These are phyloP conservation scores for Neodiprion fabricii DNA, from an alignment of 1,140 invertebrate species.

Conservation along the genomic window DNA sequence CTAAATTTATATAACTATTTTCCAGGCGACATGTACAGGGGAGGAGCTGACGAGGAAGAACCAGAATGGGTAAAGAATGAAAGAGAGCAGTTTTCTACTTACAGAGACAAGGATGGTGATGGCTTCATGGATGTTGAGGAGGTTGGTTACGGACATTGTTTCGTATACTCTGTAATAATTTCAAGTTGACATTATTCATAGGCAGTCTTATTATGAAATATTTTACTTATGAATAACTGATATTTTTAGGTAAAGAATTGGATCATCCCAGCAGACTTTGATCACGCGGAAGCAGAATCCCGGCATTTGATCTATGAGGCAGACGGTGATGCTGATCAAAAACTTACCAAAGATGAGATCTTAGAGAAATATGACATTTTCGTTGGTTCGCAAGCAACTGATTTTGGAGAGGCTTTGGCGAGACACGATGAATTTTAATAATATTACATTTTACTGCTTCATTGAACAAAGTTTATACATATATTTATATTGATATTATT, in stretches of 20 bases:
- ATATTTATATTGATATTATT: not conserved
- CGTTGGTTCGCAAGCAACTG: slow-evolving; percentile 97
- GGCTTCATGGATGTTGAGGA: slow-evolving; percentile 90
- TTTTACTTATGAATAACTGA: slow-evolving; percentile 15
- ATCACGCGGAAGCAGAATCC: slow-evolving; percentile 95
- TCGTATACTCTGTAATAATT: slow-evolving; percentile 3
- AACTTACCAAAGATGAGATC: slow-evolving; percentile 91
- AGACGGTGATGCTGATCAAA: slow-evolving; percentile 89
- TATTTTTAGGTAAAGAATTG: slow-evolving; percentile 77
- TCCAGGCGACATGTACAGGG: slow-evolving; percentile 84
- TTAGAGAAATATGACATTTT: slow-evolving; percentile 96
- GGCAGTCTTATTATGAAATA: not conserved
- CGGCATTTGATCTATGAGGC: slow-evolving; percentile 95
- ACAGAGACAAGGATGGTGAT: slow-evolving; percentile 85
- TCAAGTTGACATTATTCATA: not conserved
- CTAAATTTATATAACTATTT: slow-evolving; percentile 8
- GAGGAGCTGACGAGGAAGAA: slow-evolving; percentile 77
- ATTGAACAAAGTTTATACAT: not conserved
- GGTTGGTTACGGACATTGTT: slow-evolving; percentile 55
- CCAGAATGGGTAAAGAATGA: slow-evolving; percentile 97
- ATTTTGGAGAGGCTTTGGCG: slow-evolving; percentile 95
- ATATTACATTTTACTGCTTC: not conserved
- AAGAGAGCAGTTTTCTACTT: slow-evolving; percentile 87
- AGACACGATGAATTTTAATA: slow-evolving; percentile 93
- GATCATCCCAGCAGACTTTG: slow-evolving; percentile 96